phyloP scores from a whole-genome alignment of 2,888 invertebrate species.

The Aelia acuminata region DNA sequence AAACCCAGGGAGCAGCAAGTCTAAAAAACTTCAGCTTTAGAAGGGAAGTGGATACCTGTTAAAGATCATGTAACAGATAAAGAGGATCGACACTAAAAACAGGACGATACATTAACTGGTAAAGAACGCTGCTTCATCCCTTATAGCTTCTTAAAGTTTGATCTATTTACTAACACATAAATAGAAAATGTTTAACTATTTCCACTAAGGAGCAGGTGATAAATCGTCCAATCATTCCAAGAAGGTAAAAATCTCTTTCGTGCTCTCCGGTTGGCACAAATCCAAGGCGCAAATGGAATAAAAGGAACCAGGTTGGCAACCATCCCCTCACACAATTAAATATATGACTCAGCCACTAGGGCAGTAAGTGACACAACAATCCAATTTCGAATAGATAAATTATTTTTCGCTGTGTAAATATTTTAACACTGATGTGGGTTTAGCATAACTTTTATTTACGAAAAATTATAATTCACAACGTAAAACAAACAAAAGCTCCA shows the following conservation, averaged over 20 bases:
- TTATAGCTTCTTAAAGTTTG: too few relatives aligned
- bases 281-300: conserved; percentile 7
- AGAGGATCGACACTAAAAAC: neutral
- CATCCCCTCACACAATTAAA: neutral
- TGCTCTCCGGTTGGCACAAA: neutral
- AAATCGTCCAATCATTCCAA: neutral
- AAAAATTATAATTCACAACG: too few relatives aligned
- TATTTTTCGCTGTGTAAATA: too few relatives aligned
- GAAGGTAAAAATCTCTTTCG: neutral
- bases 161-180: neutral
- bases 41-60: neutral
- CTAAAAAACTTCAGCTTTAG: neutral
- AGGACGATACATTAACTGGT: neutral
- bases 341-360: conserved; percentile 30
- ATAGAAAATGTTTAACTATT: neutral
- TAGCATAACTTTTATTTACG: too few relatives aligned
- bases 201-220: neutral
- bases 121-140: neutral
- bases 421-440: too few relatives aligned
- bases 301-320: conserved; percentile 32
- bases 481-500: too few relatives aligned
- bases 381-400: neutral
- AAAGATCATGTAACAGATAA: conserved; percentile 1
- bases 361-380: neutral
- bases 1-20: neutral